Evolutionary conservation across 2,797 vertebrate genomes (phyloP), one percentile per base, ranked within the genome.

Genomic region (Craterocephalus amniculus): DNA sequence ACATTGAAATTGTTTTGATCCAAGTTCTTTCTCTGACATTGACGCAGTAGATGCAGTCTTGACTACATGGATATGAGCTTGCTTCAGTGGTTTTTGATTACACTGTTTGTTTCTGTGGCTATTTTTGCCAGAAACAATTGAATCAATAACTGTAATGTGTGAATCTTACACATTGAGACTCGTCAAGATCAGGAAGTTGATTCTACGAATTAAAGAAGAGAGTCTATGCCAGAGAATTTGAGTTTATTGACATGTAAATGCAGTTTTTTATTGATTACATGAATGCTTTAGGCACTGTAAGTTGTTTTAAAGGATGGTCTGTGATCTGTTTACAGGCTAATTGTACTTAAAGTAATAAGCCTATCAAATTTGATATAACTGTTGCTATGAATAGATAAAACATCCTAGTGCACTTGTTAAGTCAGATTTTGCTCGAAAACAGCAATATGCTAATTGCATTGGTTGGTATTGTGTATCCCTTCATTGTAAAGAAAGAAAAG

Each of bases 311-410:
- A 43, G 16, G 20, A 6, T 5, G 6, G 40, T 38, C 16, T 38
- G 14, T 69, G 62, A 72, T 74, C 63, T 85, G 76, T 83, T 87
- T 84, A 81, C 56, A 57, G 71, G 73, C 85, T 87, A 81, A 81
- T n/a, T n/a, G n/a, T n/a, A n/a, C n/a, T n/a, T n/a, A 67, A 60
- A 83, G 66, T 52, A 7, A 38, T 63, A 62, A 57, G 58, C 67
- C 79, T 78, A 81, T 87, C 73, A 80, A 85, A 83, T 89, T 71
- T 70, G 63, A 87, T 82, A 72, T 67, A 87, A 79, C 72, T 60
- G 76, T 81, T 84, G 65, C 72, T 81, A 29, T 11, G 84, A 84
- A 87, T 86, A 64, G 76, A 87, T 65, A 69, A 74, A 22, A 58
- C 49, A 76, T 36, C 66, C 51, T 79, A 62, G 40, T 61, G 54